Percentiles rank a stretch among this genome's conserved stretches.
Evolutionary conservation across 1,140 invertebrate species (phyloP).

Genomic region (Megalonaias nervosa): DNA sequence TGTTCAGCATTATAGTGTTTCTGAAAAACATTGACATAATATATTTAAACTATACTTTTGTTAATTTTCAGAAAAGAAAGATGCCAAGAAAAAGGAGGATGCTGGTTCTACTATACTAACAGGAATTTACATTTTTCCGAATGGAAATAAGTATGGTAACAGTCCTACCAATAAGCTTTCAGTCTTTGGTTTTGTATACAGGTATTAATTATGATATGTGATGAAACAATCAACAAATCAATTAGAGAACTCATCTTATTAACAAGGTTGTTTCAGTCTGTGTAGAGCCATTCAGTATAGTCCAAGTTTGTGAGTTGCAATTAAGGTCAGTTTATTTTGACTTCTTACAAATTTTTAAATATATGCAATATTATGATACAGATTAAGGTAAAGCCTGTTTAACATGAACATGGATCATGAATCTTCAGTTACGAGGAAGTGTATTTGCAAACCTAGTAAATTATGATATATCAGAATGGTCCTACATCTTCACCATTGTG

Average conservation of each 20-base stretch:
- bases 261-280: background rate
- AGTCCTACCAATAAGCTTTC: background rate
- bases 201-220: background rate
- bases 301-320: too few species aligned
- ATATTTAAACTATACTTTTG: background rate
- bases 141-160: constrained; percentile 68
- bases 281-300: background rate
- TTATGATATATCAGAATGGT: too few species aligned
- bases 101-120: constrained; percentile 36
- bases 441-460: too few species aligned
- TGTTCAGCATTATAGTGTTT: too few species aligned
- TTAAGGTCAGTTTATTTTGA: too few species aligned
- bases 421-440: too few species aligned
- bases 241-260: background rate
- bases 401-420: too few species aligned
- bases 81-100: constrained; percentile 59
- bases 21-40: background rate
- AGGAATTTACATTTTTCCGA: constrained; percentile 65
- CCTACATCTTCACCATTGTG: too few species aligned
- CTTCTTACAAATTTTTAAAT: too few species aligned
- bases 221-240: background rate
- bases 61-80: constrained; percentile 56
- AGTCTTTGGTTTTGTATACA: background rate
- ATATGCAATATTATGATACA: too few species aligned
- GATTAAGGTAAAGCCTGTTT: too few species aligned